A percentile compares a stretch with the other conserved stretches of the same genome.
phyloP scores from a whole-genome alignment of 2,113 vertebrate species.

The Limnothrissa miodon region DNA sequence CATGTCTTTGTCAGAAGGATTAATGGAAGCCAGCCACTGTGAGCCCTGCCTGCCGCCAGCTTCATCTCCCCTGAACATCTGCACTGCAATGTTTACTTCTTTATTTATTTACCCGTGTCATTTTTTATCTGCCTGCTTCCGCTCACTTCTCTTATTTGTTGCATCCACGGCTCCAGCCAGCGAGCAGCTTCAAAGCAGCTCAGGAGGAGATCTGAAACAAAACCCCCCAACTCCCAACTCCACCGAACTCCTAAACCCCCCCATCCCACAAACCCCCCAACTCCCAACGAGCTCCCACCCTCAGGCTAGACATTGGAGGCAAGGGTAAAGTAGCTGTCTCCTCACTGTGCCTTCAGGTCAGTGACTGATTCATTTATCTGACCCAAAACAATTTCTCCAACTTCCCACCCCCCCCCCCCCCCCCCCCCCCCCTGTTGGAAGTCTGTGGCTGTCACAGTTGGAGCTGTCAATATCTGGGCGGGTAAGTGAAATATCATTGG shows the following conservation, averaged over 20 bases:
- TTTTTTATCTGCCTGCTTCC: not conserved
- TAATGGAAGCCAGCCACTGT: constrained; percentile 10
- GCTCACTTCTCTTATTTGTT: not conserved
- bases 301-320: not conserved
- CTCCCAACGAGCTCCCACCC: not conserved
- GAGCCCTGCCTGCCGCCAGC: constrained; percentile 8
- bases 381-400: not conserved
- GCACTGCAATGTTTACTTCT: constrained; percentile 1
- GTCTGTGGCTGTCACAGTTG: not conserved
- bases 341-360: not conserved
- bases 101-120: not conserved
- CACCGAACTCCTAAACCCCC: not conserved
- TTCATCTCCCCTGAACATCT: constrained; percentile 22
- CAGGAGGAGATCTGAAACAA: not conserved
- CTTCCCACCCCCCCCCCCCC: not conserved
- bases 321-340: not conserved
- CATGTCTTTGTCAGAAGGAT: constrained; percentile 28
- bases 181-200: not conserved
- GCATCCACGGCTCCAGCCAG: not conserved
- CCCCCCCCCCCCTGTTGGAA: not conserved
- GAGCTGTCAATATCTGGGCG: constrained; percentile 26
- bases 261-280: no score
- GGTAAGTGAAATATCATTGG: constrained; percentile 40
- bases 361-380: not conserved
- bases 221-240: not conserved